These are phyloP conservation scores for Barbus barbus DNA, from an alignment of 2,113 vertebrate genomes.

Conservation along the genomic window DNA sequence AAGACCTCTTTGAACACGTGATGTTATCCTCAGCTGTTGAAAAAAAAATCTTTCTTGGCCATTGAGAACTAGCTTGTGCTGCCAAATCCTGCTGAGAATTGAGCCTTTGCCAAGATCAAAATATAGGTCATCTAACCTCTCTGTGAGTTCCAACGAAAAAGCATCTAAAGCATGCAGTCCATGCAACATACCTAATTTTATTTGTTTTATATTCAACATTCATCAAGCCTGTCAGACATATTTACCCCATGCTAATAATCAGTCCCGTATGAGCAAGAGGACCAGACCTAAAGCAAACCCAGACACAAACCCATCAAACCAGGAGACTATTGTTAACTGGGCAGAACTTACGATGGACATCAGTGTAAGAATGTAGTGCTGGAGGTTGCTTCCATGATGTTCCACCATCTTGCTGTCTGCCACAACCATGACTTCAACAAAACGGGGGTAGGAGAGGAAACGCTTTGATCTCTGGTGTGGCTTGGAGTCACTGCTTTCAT, in stretches of 20 bases:
- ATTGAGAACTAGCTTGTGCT: conserved; percentile 61
- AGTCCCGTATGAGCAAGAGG: conserved; percentile 16
- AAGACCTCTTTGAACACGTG: background rate
- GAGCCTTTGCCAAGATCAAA: conserved; percentile 66
- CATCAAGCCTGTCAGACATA: conserved; percentile 68
- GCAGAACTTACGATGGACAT: conserved; percentile 97
- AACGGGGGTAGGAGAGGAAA: conserved; percentile 96
- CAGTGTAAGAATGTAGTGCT: conserved; percentile 95
- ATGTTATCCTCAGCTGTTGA: conserved; percentile 45
- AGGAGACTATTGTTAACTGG: background rate
- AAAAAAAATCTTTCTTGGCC: conserved; percentile 53
- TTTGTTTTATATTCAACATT: conserved; percentile 73
- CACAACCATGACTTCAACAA: conserved; percentile 98
- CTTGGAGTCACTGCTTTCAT: conserved; percentile 74
- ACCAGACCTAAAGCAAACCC: conserved; percentile 22
- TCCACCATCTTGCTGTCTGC: conserved; percentile 96
- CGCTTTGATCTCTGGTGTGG: conserved; percentile 88
- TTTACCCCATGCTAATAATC: conserved; percentile 59
- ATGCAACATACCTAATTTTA: conserved; percentile 71
- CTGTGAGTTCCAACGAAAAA: conserved; percentile 41
- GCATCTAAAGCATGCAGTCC: conserved; percentile 59
- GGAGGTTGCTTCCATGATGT: conserved; percentile 92
- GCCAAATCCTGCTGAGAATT: conserved; percentile 60
- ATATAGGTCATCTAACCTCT: conserved; percentile 71
- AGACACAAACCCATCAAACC: background rate